Base-by-base conservation (phyloP, 2,113 vertebrate genomes). In the Ptilonorhynchus violaceus region DNA sequence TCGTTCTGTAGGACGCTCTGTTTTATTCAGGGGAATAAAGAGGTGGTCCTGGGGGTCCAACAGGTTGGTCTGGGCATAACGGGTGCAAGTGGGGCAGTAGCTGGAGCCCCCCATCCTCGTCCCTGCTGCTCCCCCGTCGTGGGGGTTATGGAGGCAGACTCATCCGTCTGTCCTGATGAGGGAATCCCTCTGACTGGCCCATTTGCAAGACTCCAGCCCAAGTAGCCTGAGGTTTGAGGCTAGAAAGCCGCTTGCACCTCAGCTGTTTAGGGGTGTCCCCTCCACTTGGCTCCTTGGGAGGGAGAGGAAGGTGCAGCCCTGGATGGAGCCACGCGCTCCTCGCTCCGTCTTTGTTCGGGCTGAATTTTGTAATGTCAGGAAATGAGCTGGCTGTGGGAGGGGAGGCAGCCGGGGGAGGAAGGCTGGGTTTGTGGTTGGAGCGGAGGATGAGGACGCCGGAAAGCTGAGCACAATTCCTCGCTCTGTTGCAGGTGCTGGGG, bases 341-440 rank as follows among this genome's bases (percentile, higher is more conserved):
- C 5, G 5, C 86, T 72, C 77, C 3, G 0, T n/a, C 82, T 92
- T 89, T 58, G 88, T 88, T 92, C 60, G 1, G 83, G 39, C 78
- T 79, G 93, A n/a, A 23, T 96, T 93, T 88, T 92, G 93, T 92
- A 88, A 93, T 28, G 70, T 50, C 94, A 95, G 96, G 96, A 96
- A 96, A 75, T 96, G 96, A 96, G 94, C 79, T 95, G 96, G 94
- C 93, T 13, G 82, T 69, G 94, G 94, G 91, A 85, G 93, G 96
- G 82, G 82, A 80, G 78, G 86, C 64, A 68, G 92, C 64, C 15
- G 33, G 94, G 47, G 89, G 90, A 75, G 93, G 89, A 90, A 95
- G 93, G 82, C 85, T 93, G 96, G 73, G n/a, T 85, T 88, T 82
- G 82, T 68, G 94, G 93, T 92, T 68, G 91, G 74, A 93, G 82